Percentiles rank a stretch among this genome's conserved stretches.
phyloP scores from a whole-genome alignment of 2,113 vertebrate genomes.

The Pionites leucogaster region DNA sequence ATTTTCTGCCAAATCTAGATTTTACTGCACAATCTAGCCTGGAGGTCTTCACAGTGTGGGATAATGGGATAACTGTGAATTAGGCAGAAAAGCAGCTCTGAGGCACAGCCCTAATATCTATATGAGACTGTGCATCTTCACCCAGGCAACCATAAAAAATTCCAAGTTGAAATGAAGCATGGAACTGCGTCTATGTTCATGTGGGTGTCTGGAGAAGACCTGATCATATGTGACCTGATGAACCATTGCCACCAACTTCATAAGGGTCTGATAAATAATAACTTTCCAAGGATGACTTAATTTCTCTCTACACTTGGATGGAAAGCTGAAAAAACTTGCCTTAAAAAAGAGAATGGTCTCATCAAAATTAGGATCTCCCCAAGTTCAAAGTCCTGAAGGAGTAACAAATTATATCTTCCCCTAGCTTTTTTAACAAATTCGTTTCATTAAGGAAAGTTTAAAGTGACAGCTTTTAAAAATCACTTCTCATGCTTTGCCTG shows the following conservation, averaged over 20 bases:
- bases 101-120: neutral
- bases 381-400: conserved; percentile 9
- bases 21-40: neutral
- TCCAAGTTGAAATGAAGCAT: neutral
- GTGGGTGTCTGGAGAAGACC: neutral
- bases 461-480: conserved; percentile 47
- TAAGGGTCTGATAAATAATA: neutral
- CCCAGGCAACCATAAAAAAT: neutral
- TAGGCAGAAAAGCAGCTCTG: neutral
- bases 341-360: neutral
- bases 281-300: conserved; percentile 28
- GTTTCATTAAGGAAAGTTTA: conserved; percentile 24
- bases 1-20: neutral
- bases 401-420: neutral
- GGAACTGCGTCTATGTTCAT: neutral
- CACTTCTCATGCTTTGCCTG: neutral
- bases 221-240: neutral
- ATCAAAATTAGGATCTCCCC: neutral
- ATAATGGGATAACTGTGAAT: neutral
- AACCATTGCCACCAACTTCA: neutral
- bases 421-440: neutral
- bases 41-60: neutral
- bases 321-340: conserved; percentile 40
- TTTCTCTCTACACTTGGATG: neutral
- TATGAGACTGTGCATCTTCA: neutral